These are phyloP conservation scores for Bombus turneri DNA, from an alignment of 1,140 invertebrate species.

Conservation along the genomic window DNA sequence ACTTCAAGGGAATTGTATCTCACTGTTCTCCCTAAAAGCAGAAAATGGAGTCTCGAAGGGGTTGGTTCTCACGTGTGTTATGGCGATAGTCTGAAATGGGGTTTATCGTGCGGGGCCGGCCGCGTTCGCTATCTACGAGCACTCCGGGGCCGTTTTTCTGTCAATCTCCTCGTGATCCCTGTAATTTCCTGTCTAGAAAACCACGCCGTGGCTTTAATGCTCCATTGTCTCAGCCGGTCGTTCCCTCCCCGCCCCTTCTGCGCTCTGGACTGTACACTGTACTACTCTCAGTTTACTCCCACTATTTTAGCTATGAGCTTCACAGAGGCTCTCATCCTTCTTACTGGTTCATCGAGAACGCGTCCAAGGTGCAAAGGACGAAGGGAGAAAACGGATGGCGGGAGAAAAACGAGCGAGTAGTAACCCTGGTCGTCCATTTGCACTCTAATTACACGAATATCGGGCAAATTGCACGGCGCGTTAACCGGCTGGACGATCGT, in stretches of 20 bases:
- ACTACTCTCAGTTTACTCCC: slow-evolving; percentile 73
- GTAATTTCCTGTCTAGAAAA: slow-evolving; percentile 83
- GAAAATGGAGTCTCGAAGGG: background rate
- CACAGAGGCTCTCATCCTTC: slow-evolving; percentile 73
- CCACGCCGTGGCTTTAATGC: slow-evolving; percentile 80
- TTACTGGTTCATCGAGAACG: background rate
- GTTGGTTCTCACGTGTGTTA: slow-evolving; percentile 55
- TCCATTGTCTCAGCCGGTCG: slow-evolving; percentile 79
- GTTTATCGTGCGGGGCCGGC: slow-evolving; percentile 45
- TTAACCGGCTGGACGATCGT: background rate
- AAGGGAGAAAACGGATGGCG: background rate
- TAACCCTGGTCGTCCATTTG: background rate
- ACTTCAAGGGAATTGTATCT: background rate
- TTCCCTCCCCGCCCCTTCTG: slow-evolving; percentile 30
- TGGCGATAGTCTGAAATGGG: slow-evolving; percentile 32
- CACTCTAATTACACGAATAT: slow-evolving; percentile 22
- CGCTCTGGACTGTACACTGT: slow-evolving; percentile 47
- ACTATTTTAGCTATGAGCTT: slow-evolving; percentile 75
- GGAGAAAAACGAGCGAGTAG: slow-evolving; percentile 4
- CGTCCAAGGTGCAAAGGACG: background rate
- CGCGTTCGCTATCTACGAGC: slow-evolving; percentile 64
- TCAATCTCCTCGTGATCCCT: slow-evolving; percentile 82
- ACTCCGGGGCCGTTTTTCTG: slow-evolving; percentile 79
- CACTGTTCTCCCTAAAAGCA: slow-evolving; percentile 4
- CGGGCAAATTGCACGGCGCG: background rate